phyloP scores from a whole-genome alignment of 2,888 invertebrate species.

The Alloscopus bannaensis region DNA sequence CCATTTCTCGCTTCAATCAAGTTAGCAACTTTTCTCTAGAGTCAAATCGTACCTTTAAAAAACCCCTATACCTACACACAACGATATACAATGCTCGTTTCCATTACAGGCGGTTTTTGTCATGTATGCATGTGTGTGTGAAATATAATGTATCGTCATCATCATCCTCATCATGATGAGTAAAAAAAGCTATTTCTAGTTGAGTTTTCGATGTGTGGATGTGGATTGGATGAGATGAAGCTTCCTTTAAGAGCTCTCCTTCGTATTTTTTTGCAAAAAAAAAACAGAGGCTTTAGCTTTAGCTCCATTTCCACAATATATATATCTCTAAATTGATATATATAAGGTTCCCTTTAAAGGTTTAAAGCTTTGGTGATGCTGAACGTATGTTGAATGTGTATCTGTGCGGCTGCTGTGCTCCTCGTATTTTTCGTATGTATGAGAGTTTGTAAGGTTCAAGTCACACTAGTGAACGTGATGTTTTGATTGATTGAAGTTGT shows the following conservation, averaged over 20 bases:
- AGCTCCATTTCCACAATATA: too few species aligned
- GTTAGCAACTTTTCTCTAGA: too few species aligned
- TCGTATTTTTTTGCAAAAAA: slow-evolving; percentile 14
- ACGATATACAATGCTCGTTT: too few species aligned
- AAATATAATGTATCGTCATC: not conserved
- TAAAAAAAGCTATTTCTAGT: slow-evolving; percentile 31
- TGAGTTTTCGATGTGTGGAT: slow-evolving; percentile 14
- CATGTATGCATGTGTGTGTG: not conserved
- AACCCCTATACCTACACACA: too few species aligned
- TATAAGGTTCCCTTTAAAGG: too few species aligned
- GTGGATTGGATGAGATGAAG: slow-evolving; percentile 25
- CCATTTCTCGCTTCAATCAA: too few species aligned
- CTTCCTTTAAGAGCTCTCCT: slow-evolving; percentile 10
- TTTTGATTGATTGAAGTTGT: slow-evolving; percentile 71
- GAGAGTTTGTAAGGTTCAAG: slow-evolving; percentile 67
- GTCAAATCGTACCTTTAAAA: too few species aligned
- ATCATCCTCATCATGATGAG: slow-evolving; percentile 21
- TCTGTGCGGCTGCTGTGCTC: slow-evolving; percentile 52
- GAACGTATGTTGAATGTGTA: slow-evolving; percentile 40
- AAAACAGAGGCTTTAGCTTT: not conserved
- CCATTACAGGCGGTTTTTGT: not conserved
- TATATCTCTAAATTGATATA: too few species aligned
- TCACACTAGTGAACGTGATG: slow-evolving; percentile 68
- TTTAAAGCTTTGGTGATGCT: slow-evolving; percentile 1
- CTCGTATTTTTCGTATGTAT: too few species aligned